phyloP scores from a whole-genome alignment of 2,113 vertebrate genomes.

The Stegastes partitus region DNA sequence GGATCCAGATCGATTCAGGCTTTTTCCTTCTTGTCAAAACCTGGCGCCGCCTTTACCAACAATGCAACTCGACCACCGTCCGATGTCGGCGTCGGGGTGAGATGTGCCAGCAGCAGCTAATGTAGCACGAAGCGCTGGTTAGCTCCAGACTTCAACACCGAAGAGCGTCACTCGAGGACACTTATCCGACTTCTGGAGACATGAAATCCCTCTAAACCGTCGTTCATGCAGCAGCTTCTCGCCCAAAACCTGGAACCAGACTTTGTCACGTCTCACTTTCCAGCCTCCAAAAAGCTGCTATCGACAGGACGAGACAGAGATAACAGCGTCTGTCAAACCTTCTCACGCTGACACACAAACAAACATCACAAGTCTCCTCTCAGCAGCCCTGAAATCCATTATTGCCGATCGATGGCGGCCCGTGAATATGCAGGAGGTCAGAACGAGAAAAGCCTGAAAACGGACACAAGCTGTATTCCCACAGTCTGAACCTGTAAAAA shows the following conservation, averaged over 20 bases:
- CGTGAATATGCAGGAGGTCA: slow-evolving; percentile 67
- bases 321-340: slow-evolving; percentile 59
- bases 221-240: background rate
- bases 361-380: slow-evolving; percentile 66
- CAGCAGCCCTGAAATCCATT: slow-evolving; percentile 66
- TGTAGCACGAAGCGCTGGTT: background rate
- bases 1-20: too few species aligned
- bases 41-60: too few species aligned
- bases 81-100: background rate
- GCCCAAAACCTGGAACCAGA: slow-evolving; percentile 13
- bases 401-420: slow-evolving; percentile 67
- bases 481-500: slow-evolving; percentile 53
- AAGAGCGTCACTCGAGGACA: background rate
- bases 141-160: background rate
- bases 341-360: slow-evolving; percentile 62
- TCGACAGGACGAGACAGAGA: slow-evolving; percentile 25
- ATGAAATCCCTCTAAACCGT: background rate
- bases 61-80: background rate
- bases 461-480: slow-evolving; percentile 57
- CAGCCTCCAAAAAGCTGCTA: slow-evolving; percentile 17
- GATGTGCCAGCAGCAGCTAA: background rate
- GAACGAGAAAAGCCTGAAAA: slow-evolving; percentile 48
- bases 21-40: too few species aligned
- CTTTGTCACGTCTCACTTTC: slow-evolving; percentile 25
- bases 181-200: background rate